These are phyloP conservation scores for Megathymus violae DNA, from an alignment of 1,140 invertebrate species.

Conservation along the genomic window DNA sequence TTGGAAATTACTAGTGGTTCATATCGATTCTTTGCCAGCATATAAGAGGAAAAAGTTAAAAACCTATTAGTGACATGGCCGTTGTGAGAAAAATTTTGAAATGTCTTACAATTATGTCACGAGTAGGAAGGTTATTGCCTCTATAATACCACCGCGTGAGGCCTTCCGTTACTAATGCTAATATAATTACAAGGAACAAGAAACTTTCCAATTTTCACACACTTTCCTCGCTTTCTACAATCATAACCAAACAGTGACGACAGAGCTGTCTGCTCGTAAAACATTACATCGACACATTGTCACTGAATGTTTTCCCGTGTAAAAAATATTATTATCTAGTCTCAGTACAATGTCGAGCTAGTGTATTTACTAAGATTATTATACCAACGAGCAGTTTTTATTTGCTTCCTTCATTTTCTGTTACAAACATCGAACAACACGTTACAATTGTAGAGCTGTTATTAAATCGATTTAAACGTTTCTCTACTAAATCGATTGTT, in stretches of 20 bases:
- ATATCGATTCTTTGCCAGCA: no score
- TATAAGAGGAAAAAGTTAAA: no score
- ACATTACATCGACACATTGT: background rate
- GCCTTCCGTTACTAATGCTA: conserved; percentile 27
- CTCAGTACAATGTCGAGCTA: background rate
- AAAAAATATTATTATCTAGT: no score
- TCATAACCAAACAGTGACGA: conserved; percentile 11
- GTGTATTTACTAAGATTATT: background rate
- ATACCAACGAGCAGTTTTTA: background rate
- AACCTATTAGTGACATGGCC: no score
- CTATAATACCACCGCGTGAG: conserved; percentile 1
- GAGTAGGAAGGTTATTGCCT: conserved; percentile 13
- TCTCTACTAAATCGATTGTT: no score
- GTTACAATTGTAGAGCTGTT: no score
- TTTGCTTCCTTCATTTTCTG: background rate
- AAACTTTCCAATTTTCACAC: conserved; percentile 29
- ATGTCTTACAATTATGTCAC: conserved; percentile 2
- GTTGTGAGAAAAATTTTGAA: conserved; percentile 1
- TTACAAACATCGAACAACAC: no score
- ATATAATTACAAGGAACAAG: conserved; percentile 28
- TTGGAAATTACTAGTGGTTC: no score
- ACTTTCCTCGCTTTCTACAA: conserved; percentile 28
- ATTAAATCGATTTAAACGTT: no score
- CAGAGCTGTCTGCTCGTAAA: background rate
- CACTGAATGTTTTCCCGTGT: background rate